Base-by-base conservation (phyloP, 2,113 vertebrate species). In the Ciconia maguari region DNA sequence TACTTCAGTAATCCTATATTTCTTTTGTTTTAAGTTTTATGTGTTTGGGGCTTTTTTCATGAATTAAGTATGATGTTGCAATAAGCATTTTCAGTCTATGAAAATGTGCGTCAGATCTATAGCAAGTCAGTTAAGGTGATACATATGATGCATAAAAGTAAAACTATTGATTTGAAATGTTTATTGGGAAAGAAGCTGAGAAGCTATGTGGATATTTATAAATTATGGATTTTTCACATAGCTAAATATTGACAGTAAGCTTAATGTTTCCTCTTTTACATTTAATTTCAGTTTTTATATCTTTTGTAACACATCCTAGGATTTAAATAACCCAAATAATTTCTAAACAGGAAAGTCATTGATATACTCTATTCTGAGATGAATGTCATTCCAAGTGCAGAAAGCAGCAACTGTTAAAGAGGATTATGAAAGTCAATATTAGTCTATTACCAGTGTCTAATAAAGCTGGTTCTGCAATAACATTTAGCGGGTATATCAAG, bases 401-500 rank as follows among this genome's bases (percentile, higher is more conserved):
- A 94, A 96, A 82, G 65, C 57, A 93, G 48, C n/a, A 87, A 77
- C 89, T 93, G 34, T 48, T 95, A 74, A 75, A 96, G 69, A 60
- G 52, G 52, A 87, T 91, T 96, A 65, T 2, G 2, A 61, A 92
- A 91, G 70, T 90, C 74, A 90, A 54, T 96, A 93, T 87, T 93
- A 77, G 65, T 41, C 52, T 91, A 49, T 76, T 93, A 72, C 44
- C 14, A 17, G 14, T 49, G 21, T 49, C 61, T 94, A 64, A 91
- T 83, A 87, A 93, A 79, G 38, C 48, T 72, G 19, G 57, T 87
- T 94, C 57, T 91, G 68, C 30, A 87, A 83, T 52, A 89, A 89
- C 5, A 57, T 83, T 69, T 71, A 85, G 66, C 4, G 4, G 8
- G 5, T 54, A 17, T 76, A 72, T 65, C 16, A 69, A 87, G n/a